Evolutionary conservation across 2,113 vertebrate genomes (phyloP).

Genomic region (Neolamprologus toae): DNA sequence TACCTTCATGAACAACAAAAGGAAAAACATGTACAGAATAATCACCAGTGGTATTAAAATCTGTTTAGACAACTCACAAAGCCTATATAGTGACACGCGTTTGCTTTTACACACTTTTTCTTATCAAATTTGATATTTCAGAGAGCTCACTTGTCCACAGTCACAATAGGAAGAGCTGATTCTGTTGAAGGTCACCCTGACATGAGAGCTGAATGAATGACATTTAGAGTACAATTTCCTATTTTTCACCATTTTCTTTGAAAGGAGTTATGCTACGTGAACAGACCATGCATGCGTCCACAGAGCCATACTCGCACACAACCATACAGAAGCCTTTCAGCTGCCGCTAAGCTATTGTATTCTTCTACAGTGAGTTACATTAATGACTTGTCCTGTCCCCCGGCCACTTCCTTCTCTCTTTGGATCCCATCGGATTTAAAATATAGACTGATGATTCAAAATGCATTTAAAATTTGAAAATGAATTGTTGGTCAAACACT

Average conservation of each 20-base stretch:
- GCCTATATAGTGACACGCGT: neutral
- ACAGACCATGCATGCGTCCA: neutral
- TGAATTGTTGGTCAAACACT: neutral
- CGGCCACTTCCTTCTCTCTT: neutral
- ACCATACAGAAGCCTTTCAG: constrained; percentile 3
- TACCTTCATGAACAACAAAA: neutral
- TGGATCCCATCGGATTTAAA: neutral
- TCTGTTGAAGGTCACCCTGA: constrained; percentile 74
- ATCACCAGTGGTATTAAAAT: neutral
- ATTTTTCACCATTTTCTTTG: constrained; percentile 67
- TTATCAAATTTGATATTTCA: constrained; percentile 75
- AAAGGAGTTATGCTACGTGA: constrained; percentile 43
- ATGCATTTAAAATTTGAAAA: neutral
- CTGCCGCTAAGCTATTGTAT: constrained; percentile 10
- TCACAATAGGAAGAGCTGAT: constrained; percentile 67
- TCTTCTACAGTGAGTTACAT: constrained; percentile 18
- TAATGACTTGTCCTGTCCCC: constrained; percentile 41
- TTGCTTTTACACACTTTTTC: constrained; percentile 42
- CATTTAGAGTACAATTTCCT: constrained; percentile 74
- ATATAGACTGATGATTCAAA: neutral
- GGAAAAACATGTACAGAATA: neutral
- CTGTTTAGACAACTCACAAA: neutral
- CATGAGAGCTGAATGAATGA: constrained; percentile 75
- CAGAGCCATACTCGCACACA: neutral
- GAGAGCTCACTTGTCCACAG: constrained; percentile 46